Evolutionary conservation across 2,113 vertebrate genomes (phyloP), one percentile per base, ranked within the genome.

Genomic region (Microtus montanus): DNA sequence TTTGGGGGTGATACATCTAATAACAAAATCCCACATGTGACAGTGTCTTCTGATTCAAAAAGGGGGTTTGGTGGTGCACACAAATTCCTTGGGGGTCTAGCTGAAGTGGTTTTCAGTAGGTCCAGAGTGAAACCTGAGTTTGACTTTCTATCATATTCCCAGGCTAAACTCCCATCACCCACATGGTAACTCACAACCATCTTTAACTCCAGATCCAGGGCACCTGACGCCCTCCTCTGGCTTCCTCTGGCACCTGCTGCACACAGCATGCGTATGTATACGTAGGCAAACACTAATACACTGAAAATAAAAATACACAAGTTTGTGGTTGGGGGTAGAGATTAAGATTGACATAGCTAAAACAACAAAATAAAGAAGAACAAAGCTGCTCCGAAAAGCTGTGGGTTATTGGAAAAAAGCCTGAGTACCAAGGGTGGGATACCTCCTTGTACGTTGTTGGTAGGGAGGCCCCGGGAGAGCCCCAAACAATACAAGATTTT

Each of bases 21-120:
- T 68, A 66, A 68, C n/a, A 87, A 58, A 41, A 88, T 13, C 30
- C 26, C 80, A n/a, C 22, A 35, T 7, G 22, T 79, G 63, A 84
- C 35, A 79, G 63, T 54, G 85, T 89, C 75, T 86, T 91, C 52
- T 94, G 92, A 91, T 91, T 91, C 93, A 86, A 30, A 61, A 66
- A 78, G 54, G 41, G 47, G 14, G 20, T 54, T 30, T 30, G 64
- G 19, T 41, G 63, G 63, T 28, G 64, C 30, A 35, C 44, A 70
- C 30, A n/a, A 47, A 49, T 66, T 68, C 44, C 64, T 24, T 52
- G 47, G 14, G 6, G 41, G 49, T 82, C 71, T 88, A 85, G 26
- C 54, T 85, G 74, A 90, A 84, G 87, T 33, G 47, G 63, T 68
- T 64, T 15, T 8, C 33, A 90, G 41, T 19, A 41, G 1, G 17